A percentile compares a stretch with the other conserved stretches of the same genome.
Conservation (phyloP, 2,888 invertebrate genomes). For the Chirona hameri region DNA sequence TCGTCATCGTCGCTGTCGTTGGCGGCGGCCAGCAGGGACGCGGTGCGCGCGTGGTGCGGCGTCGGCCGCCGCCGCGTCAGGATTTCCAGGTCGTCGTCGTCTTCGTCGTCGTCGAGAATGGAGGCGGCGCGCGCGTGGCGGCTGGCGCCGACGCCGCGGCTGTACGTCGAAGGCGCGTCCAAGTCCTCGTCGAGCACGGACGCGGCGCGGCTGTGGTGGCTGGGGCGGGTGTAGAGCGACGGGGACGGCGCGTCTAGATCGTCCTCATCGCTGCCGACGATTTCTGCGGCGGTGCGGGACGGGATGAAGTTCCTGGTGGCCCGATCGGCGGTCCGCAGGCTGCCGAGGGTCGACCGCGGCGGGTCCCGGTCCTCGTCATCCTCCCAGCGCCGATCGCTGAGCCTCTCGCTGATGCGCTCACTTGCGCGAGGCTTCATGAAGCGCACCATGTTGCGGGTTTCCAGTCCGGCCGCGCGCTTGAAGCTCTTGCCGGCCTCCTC, state of each 20-base stretch:
- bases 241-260: neutral
- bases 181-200: neutral
- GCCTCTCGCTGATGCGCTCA: neutral
- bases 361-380: neutral
- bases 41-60: neutral
- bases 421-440: neutral
- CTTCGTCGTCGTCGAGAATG: neutral
- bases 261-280: neutral
- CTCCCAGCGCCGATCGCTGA: neutral
- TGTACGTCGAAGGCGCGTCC: neutral
- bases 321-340: no score
- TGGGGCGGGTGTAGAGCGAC: neutral
- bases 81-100: neutral
- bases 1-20: neutral
- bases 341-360: neutral
- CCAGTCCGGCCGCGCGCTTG: constrained; percentile 13
- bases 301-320: neutral
- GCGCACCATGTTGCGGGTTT: neutral
- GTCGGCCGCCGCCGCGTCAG: neutral
- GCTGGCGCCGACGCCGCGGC: neutral
- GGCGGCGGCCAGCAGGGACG: neutral
- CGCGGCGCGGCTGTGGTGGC: neutral
- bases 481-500: constrained; percentile 6
- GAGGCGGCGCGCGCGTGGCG: neutral
- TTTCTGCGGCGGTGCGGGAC: neutral